These are phyloP conservation scores for Bilobella aurantiaca DNA, from an alignment of 1,140 invertebrate genomes.

Conservation along the genomic window DNA sequence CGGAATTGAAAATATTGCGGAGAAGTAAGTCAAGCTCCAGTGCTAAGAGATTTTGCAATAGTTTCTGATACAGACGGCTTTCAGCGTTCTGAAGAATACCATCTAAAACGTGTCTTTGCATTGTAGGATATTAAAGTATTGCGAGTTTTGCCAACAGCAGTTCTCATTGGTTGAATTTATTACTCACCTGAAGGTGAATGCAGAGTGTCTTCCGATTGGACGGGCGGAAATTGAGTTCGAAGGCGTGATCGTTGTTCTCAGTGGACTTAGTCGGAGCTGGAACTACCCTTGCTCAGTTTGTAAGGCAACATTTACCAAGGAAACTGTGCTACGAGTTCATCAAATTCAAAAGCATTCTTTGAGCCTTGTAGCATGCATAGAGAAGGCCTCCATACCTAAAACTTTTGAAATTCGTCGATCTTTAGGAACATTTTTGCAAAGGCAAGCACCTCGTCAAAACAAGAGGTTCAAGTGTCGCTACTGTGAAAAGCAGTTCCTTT, in stretches of 20 bases:
- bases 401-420: not conserved
- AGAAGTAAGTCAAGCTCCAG: not conserved
- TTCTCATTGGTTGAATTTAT: not conserved
- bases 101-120: not conserved
- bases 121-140: not conserved
- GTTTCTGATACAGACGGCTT: not conserved
- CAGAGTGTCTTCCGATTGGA: no score
- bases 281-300: not conserved
- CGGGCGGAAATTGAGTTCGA: no score
- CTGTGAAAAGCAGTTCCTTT: slow-evolving; percentile 3
- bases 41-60: not conserved
- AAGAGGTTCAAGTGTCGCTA: slow-evolving; percentile 4
- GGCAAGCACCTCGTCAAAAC: not conserved
- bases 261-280: no score
- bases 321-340: not conserved
- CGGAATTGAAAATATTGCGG: not conserved
- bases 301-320: not conserved
- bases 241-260: no score
- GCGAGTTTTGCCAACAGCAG: not conserved
- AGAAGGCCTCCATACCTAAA: not conserved
- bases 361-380: not conserved
- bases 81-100: not conserved
- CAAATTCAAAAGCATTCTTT: not conserved
- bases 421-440: no score
- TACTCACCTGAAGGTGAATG: not conserved